A percentile compares a stretch with the other conserved stretches of the same genome.
Conservation (phyloP, 2,888 invertebrate genomes). For the Leptinotarsa juncta region DNA sequence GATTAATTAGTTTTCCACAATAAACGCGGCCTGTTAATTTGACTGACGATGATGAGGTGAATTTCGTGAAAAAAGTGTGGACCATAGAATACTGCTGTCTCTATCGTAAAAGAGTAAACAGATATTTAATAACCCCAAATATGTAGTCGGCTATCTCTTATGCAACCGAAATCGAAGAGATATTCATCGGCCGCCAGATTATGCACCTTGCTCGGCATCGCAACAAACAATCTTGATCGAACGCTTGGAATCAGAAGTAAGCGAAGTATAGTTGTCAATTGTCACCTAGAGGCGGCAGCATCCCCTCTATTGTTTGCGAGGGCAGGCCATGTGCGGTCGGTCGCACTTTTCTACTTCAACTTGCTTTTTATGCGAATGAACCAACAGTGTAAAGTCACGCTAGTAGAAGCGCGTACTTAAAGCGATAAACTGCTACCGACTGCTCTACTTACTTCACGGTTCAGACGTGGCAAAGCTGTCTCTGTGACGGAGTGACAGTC, state of each 20-base stretch:
- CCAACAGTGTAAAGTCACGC: constrained; percentile 59
- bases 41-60: too few relatives aligned
- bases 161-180: background rate
- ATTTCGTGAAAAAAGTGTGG: too few relatives aligned
- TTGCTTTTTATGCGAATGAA: constrained; percentile 62
- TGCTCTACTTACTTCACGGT: constrained; percentile 58
- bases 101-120: too few relatives aligned
- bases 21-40: too few relatives aligned
- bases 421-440: constrained; percentile 57
- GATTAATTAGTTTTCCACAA: too few relatives aligned
- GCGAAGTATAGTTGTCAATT: constrained; percentile 34
- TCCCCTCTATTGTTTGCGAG: constrained; percentile 60
- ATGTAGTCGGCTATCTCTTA: background rate
- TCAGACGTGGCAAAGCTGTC: constrained; percentile 61
- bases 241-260: constrained; percentile 5
- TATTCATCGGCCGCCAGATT: background rate
- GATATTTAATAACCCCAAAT: background rate
- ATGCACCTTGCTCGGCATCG: background rate
- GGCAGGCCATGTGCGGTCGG: constrained; percentile 57
- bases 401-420: constrained; percentile 56
- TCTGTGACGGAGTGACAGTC: constrained; percentile 55
- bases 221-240: constrained; percentile 9
- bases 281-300: constrained; percentile 50
- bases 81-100: too few relatives aligned
- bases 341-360: constrained; percentile 61